Base-by-base conservation (phyloP, 2,888 invertebrate genomes). In the Caenorhabditis sulstoni region DNA sequence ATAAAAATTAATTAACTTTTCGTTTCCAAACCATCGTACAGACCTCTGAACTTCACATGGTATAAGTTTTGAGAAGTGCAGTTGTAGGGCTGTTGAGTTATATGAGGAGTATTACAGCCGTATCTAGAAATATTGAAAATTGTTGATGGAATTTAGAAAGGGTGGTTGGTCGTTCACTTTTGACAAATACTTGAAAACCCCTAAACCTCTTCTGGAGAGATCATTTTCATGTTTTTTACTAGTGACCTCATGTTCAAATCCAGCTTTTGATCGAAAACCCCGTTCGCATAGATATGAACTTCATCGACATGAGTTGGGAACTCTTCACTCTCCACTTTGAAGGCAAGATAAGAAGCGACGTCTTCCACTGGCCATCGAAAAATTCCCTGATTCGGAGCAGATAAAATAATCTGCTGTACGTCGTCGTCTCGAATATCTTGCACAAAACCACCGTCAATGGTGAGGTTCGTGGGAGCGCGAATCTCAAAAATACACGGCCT, bases 401-500 rank as follows among this genome's bases (percentile, higher is more conserved):
- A 49, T 1, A 65, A 22, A 20, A 79, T 59, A 37, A 81, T 58
- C 8, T 66, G 47, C 39, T 82, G 82, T 35, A 83, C 82, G 39
- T 81, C 61, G 74, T 87, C 87, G 55, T 82, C 83, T 4, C 64
- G 49, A n/a, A 57, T 41, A 67, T 85, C 81, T 16, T 62, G 44
- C 16, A 86, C 83, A 58, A 87, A 87, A 9, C 87, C 87, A 41
- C 87, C 87, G 64, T 87, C 85, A 9, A 83, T 57, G 12, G 81
- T 68, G 3, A 86, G 73, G 11, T 55, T 50, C 0, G 84, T 86
- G 5, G 64, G 71, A n/a, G 84, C 68, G n/a, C 58, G 64, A 37
- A 85, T 76, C 44, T 73, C 61, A 35, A 84, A 66, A 14, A 65
- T 29, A 50, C 84, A 86, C 9, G 64, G 61, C n/a, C 83, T 85